Base-by-base conservation (phyloP, 2,797 vertebrate species). In the Enteromius trimaculatus region DNA sequence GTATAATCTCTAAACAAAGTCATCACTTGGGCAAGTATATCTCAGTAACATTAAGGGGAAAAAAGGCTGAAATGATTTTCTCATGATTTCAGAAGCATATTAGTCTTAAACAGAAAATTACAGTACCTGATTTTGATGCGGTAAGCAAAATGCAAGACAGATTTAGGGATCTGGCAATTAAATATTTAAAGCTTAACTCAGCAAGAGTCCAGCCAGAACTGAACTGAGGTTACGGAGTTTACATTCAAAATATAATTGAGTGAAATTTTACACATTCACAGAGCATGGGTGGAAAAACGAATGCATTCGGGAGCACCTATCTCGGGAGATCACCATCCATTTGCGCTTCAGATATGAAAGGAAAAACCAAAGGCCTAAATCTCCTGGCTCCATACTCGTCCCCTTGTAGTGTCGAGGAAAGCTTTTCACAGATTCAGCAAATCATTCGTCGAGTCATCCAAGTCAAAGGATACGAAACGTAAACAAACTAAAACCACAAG, bases 181-280 rank as follows among this genome's bases (percentile, higher is more conserved):
- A n/a, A 53, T 66, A 82, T 42, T 55, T 21, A 76, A 66, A 76
- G 47, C 31, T 51, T 75, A 82, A 75, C 80, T 66, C 58, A 29
- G 65, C 65, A 80, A 29, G 34, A 70, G n/a, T 58, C 14, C 49
- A 42, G 21, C 17, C 34, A 76, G 34, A 65, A 29, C 17, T 53
- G n/a, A 81, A 65, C n/a, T 26, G 29, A 4, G 6, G 1, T 75
- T 55, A 55, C 8, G 1, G 31, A 55, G 42, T 79, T 69, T 51
- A 65, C 47, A 39, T 42, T 75, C 64, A 21, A 66, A 75, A 55
- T 66, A 82, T 55, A 55, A 75, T n/a, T 76, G 11, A 82, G 44
- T 75, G 10, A 75, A 76, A 14, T 16, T 74, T 74, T 39, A 11
- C 16, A 37, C 2, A 75, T 29, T 55, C 13, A 82, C 29, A 42